Evolutionary conservation across 2,797 vertebrate genomes (phyloP), one percentile per base, ranked within the genome.

Genomic region (Chelidonichthys spinosus): DNA sequence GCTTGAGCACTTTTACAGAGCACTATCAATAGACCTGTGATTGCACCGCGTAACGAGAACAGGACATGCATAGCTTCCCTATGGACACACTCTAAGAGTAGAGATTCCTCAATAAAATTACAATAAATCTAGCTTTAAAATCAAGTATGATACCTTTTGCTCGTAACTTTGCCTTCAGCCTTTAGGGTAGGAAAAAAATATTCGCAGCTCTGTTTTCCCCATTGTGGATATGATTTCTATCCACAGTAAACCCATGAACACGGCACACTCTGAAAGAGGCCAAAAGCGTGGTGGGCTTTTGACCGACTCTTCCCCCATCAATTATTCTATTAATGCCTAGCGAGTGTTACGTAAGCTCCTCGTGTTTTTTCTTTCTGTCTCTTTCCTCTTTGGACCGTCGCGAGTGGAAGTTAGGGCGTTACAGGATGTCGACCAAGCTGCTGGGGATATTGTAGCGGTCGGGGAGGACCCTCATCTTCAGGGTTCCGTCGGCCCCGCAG

Each of bases 401-500:
- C 64, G 56, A 7, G 56, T 71, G 63, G 65, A 69, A 69, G 74
- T 35, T 1, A 25, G 40, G 82, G 64, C 0, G 42, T 93, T 97
- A 98, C 85, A 99, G 95, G 84, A 96, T 89, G 86, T 97, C 96
- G 36, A 97, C 96, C 91, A 98, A 94, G 93, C 95, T 94, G 79
- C 92, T 93, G 66, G 97, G 96, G 84, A 97, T 92, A 69, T 96
- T 96, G 95, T 98, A 98, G 91, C 96, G 95, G 80, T 93, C 97
- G 2, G 97, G 98, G 43, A 99, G 95, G 79, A 97, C 96, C 82
- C 98, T 94, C 94, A 98, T 99, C 92, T 99, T 99, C 86, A 99
- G 93, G 0, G 98, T 99, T 79, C 98, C 98, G 18, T 99, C 98
- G 0, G 98, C 98, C 53, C 98, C 98, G 54, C 98, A 99, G 86